Conservation (phyloP, 1,140 invertebrate species). For the Pomphorhynchus laevis region DNA sequence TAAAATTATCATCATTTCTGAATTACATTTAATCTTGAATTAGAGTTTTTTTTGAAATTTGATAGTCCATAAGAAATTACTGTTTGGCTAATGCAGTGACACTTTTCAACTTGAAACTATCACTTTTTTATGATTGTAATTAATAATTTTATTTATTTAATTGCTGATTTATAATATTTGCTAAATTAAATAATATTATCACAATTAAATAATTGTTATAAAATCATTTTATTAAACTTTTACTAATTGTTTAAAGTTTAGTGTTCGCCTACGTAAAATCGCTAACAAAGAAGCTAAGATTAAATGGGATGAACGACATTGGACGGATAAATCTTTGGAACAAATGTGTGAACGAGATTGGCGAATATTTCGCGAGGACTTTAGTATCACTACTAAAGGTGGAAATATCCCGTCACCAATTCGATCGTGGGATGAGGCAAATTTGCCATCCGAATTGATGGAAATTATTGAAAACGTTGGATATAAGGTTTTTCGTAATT, state of each 20-base stretch:
- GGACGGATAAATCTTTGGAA: conserved; percentile 58
- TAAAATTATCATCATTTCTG: too few relatives aligned
- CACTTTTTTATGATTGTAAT: too few relatives aligned
- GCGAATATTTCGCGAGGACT: conserved; percentile 97
- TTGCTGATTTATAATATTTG: conserved; percentile 3
- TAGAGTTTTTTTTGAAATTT: too few relatives aligned
- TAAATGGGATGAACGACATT: conserved; percentile 90
- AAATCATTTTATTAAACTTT: neutral
- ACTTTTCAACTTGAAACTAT: too few relatives aligned
- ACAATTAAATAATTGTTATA: conserved; percentile 13
- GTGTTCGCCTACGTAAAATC: conserved; percentile 51
- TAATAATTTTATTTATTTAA: conserved; percentile 10
- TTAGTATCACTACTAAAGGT: conserved; percentile 89
- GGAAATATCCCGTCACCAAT: conserved; percentile 83
- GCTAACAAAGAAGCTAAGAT: conserved; percentile 84
- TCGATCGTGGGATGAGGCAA: conserved; percentile 61
- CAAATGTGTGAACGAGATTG: conserved; percentile 98
- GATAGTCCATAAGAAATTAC: too few relatives aligned
- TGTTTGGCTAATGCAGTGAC: too few relatives aligned
- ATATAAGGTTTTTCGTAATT: conserved; percentile 29
- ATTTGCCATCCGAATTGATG: conserved; percentile 52
- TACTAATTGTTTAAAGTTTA: conserved; percentile 14
- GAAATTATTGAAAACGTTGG: conserved; percentile 77
- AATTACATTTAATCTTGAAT: too few relatives aligned
- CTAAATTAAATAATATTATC: too few relatives aligned